Conservation (phyloP, 2,113 vertebrate genomes). For the Barnardius zonarius region DNA sequence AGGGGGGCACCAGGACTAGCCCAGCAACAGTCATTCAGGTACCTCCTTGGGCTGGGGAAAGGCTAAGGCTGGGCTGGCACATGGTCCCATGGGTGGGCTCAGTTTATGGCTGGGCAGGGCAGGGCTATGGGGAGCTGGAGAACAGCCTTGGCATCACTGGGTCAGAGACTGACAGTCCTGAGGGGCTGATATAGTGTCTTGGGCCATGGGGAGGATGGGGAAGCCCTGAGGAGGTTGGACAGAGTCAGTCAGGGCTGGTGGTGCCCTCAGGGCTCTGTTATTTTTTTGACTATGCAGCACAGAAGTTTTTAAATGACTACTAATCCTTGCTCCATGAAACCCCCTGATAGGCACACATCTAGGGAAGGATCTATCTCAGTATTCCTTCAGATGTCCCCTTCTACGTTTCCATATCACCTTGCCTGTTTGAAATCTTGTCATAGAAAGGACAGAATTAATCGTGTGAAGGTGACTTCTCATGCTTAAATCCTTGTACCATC, state of each 20-base stretch:
- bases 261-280: background rate
- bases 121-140: background rate
- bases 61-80: fast-evolving
- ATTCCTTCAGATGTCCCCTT: background rate
- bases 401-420: background rate
- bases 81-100: fast-evolving
- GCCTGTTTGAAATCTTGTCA: background rate
- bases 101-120: fast-evolving
- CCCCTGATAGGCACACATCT: fast-evolving
- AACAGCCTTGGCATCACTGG: fast-evolving
- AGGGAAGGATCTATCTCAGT: background rate
- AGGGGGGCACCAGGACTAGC: fast-evolving
- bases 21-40: fast-evolving
- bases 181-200: background rate
- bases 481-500: background rate
- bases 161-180: fast-evolving
- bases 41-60: background rate
- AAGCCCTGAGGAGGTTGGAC: background rate
- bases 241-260: background rate
- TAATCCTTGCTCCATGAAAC: background rate
- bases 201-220: background rate
- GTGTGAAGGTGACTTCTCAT: background rate
- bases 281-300: background rate
- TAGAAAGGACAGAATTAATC: background rate
- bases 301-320: background rate